A percentile compares a stretch with the other conserved stretches of the same genome.
These are phyloP conservation scores for Pontoporia blainvillei DNA, from an alignment of 2,113 vertebrate species.

Conservation along the genomic window DNA sequence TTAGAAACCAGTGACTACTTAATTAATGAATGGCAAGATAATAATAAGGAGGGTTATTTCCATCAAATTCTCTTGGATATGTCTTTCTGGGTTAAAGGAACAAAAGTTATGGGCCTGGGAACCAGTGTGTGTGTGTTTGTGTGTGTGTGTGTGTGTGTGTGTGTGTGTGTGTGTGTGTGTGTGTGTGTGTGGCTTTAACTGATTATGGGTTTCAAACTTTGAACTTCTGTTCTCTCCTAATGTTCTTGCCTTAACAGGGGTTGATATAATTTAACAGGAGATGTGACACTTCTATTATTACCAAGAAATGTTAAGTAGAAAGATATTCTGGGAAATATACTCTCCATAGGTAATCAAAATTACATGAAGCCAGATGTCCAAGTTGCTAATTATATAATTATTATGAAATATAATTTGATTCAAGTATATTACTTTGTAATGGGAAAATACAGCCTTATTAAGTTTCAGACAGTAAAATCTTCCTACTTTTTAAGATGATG, in stretches of 20 bases:
- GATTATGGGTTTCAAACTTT: slow-evolving; percentile 1
- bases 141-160: not conserved
- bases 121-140: not conserved
- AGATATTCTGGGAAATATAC: slow-evolving; percentile 57
- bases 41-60: not conserved
- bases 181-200: not conserved
- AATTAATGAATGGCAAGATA: not conserved
- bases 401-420: slow-evolving; percentile 23
- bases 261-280: slow-evolving; percentile 35
- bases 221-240: slow-evolving; percentile 7
- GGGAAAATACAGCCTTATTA: slow-evolving; percentile 12
- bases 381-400: slow-evolving; percentile 53
- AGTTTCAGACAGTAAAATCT: not conserved
- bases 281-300: slow-evolving; percentile 63
- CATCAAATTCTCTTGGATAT: not conserved
- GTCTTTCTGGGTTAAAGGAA: not conserved
- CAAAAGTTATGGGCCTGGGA: not conserved
- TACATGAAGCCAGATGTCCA: slow-evolving; percentile 56
- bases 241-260: not conserved
- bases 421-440: slow-evolving; percentile 43
- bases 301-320: slow-evolving; percentile 38
- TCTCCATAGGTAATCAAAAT: slow-evolving; percentile 60
- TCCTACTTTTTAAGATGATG: not conserved
- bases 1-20: not conserved
- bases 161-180: not conserved